phyloP scores from a whole-genome alignment of 2,113 vertebrate species.

The Myocastor coypus region DNA sequence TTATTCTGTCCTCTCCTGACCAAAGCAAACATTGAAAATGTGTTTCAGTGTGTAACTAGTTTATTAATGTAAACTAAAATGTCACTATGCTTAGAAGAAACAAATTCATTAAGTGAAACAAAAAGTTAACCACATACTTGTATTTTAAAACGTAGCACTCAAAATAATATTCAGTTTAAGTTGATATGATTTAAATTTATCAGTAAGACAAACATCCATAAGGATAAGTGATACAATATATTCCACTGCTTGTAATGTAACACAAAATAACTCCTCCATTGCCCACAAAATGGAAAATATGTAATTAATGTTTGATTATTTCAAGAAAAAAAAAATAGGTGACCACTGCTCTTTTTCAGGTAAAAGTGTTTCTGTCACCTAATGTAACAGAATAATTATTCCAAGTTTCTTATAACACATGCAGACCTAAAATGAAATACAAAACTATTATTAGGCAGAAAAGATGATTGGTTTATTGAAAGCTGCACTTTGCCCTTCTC shows the following conservation, averaged over 20 bases:
- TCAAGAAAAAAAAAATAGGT: neutral
- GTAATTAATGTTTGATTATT: neutral
- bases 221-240: accelerated
- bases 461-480: neutral
- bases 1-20: neutral
- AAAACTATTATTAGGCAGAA: neutral
- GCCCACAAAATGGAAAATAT: neutral
- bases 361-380: neutral
- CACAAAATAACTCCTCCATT: neutral
- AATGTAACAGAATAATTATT: neutral
- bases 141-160: neutral
- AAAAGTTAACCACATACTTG: neutral
- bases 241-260: neutral
- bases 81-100: neutral
- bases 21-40: neutral
- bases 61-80: neutral
- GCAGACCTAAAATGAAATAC: neutral
- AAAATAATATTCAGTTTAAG: neutral
- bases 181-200: neutral
- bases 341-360: neutral
- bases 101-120: neutral
- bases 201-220: neutral
- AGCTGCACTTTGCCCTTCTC: neutral
- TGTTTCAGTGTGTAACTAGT: too few species aligned
- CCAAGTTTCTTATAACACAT: neutral